Evolutionary conservation across 2,888 invertebrate species (phyloP).

Genomic region (Octonoba sinensis): DNA sequence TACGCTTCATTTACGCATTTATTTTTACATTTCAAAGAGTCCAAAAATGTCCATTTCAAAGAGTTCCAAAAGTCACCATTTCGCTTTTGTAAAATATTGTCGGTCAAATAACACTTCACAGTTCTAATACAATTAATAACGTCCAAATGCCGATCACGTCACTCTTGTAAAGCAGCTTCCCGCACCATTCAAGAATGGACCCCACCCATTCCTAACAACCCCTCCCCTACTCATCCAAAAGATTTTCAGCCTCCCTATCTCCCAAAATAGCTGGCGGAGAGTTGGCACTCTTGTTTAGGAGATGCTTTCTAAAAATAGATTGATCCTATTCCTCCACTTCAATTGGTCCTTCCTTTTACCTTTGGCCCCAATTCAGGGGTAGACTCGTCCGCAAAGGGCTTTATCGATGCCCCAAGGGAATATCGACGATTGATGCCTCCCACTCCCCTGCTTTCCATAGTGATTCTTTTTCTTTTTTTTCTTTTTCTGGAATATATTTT

Average conservation of each 20-base stretch:
- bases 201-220: constrained; percentile 15
- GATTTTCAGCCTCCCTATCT: background rate
- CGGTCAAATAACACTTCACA: too few relatives aligned
- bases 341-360: too few relatives aligned
- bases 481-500: background rate
- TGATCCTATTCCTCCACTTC: constrained; percentile 7
- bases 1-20: too few relatives aligned
- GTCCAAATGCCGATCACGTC: too few relatives aligned
- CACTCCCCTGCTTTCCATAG: background rate
- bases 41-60: too few relatives aligned
- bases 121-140: too few relatives aligned
- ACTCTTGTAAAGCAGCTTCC: background rate
- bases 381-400: constrained; percentile 2
- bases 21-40: too few relatives aligned
- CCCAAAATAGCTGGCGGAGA: constrained; percentile 45
- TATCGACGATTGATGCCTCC: constrained; percentile 5
- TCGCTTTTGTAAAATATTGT: too few relatives aligned
- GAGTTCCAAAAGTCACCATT: too few relatives aligned
- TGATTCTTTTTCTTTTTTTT: too few relatives aligned
- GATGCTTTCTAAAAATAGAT: constrained; percentile 42
- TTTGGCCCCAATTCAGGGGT: too few relatives aligned
- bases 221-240: background rate
- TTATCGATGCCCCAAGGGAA: constrained; percentile 21
- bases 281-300: constrained; percentile 28
- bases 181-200: background rate